phyloP scores from a whole-genome alignment of 2,797 vertebrate species.

The Lepilemur ruficaudatus region DNA sequence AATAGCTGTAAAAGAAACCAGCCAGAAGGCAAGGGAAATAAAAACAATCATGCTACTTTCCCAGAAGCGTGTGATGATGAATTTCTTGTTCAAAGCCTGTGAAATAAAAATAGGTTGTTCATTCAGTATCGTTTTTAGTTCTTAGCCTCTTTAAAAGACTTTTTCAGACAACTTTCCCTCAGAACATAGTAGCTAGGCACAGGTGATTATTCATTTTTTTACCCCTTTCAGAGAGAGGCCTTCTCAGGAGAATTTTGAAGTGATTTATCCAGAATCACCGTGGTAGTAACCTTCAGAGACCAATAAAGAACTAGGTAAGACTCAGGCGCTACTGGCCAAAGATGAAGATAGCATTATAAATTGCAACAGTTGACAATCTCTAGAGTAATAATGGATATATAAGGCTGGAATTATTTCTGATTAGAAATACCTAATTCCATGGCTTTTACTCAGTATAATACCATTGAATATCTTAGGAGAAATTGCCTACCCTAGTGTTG shows the following conservation, averaged over 20 bases:
- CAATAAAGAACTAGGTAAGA: not conserved
- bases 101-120: constrained; percentile 13
- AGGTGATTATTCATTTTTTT: not conserved
- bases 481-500: not conserved
- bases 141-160: constrained; percentile 32
- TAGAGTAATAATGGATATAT: not conserved
- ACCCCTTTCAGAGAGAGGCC: not conserved
- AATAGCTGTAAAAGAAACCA: not conserved
- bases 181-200: not conserved
- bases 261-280: not conserved
- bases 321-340: not conserved
- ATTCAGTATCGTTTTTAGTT: constrained; percentile 15
- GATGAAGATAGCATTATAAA: not conserved
- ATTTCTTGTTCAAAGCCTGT: constrained; percentile 27
- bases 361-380: not conserved
- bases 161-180: not conserved
- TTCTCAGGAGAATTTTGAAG: not conserved
- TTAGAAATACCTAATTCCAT: not conserved
- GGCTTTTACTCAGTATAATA: not conserved
- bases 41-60: constrained; percentile 22
- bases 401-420: not conserved
- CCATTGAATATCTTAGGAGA: not conserved
- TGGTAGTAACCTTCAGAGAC: not conserved
- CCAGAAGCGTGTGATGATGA: not conserved
- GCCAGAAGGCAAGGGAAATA: not conserved